phyloP scores from a whole-genome alignment of 2,797 vertebrate species.

The Spinibarbus caldwelli region DNA sequence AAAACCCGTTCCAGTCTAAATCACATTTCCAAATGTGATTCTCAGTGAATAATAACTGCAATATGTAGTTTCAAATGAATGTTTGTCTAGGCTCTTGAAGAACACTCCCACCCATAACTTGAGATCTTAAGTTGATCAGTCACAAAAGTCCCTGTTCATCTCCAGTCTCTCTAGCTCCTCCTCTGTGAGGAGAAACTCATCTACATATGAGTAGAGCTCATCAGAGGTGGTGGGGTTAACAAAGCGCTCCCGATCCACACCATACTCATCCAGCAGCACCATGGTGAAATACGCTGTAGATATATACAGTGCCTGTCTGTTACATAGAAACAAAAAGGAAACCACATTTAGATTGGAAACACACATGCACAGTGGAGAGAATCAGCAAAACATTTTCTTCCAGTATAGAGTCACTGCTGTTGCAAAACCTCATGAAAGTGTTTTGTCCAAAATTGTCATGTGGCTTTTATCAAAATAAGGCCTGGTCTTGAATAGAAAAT shows the following conservation, averaged over 20 bases:
- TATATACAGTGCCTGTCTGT: slow-evolving; percentile 86
- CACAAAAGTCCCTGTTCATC: slow-evolving; percentile 81
- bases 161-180: slow-evolving; percentile 79
- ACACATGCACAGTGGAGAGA: background rate
- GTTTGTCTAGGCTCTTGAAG: background rate
- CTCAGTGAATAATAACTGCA: background rate
- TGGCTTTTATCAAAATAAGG: slow-evolving; percentile 1
- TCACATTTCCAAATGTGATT: slow-evolving; percentile 42
- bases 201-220: slow-evolving; percentile 90
- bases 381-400: background rate
- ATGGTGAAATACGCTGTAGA: slow-evolving; percentile 89
- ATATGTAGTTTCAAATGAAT: background rate
- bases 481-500: slow-evolving; percentile 13
- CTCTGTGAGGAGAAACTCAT: slow-evolving; percentile 86
- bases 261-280: slow-evolving; percentile 88
- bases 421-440: background rate
- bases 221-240: slow-evolving; percentile 83
- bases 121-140: slow-evolving; percentile 69
- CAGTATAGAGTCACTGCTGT: background rate
- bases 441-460: background rate
- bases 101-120: slow-evolving; percentile 31
- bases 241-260: slow-evolving; percentile 90
- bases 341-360: background rate
- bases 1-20: background rate
- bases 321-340: slow-evolving; percentile 23